Percentiles rank a stretch among this genome's conserved stretches.
Conservation (phyloP, 2,888 invertebrate genomes). For the Scaptodrosophila latifasciaeformis region DNA sequence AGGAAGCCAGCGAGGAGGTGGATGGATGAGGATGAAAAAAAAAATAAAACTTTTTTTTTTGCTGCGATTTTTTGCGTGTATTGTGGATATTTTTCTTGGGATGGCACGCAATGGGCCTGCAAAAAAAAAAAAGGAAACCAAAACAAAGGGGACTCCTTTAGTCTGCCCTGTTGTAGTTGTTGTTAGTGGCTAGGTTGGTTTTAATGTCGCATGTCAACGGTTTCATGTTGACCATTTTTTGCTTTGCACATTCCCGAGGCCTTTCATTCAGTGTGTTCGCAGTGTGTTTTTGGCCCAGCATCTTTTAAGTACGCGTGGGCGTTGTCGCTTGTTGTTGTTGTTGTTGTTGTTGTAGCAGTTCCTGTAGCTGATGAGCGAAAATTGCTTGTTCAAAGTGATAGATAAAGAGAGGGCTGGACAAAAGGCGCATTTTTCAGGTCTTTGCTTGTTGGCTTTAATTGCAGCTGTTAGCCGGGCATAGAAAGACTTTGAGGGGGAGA, state of each 20-base stretch:
- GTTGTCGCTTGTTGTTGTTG: slow-evolving; percentile 14
- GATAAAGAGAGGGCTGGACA: no score
- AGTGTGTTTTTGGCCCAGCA: background rate
- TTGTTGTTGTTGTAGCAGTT: slow-evolving; percentile 7
- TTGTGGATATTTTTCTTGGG: slow-evolving; percentile 47
- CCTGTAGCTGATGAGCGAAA: slow-evolving; percentile 53
- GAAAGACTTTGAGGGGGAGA: slow-evolving; percentile 9
- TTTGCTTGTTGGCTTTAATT: slow-evolving; percentile 54
- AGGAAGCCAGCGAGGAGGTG: background rate
- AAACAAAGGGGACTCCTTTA: background rate
- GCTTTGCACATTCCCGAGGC: slow-evolving; percentile 13
- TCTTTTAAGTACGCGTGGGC: slow-evolving; percentile 36
- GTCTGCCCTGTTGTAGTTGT: background rate
- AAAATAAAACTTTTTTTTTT: no score
- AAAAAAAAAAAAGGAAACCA: slow-evolving; percentile 11
- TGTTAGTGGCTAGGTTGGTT: slow-evolving; percentile 22
- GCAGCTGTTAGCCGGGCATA: slow-evolving; percentile 27
- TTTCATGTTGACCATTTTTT: slow-evolving; percentile 61
- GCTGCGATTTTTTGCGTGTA: slow-evolving; percentile 65
- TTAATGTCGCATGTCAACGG: slow-evolving; percentile 65
- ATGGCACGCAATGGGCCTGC: slow-evolving; percentile 39
- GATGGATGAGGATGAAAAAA: background rate
- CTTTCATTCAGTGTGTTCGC: slow-evolving; percentile 4
- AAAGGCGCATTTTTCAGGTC: slow-evolving; percentile 9
- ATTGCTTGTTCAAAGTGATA: slow-evolving; percentile 35